Conservation (phyloP, 1,140 invertebrate species). For the Diorhabda sublineata region DNA sequence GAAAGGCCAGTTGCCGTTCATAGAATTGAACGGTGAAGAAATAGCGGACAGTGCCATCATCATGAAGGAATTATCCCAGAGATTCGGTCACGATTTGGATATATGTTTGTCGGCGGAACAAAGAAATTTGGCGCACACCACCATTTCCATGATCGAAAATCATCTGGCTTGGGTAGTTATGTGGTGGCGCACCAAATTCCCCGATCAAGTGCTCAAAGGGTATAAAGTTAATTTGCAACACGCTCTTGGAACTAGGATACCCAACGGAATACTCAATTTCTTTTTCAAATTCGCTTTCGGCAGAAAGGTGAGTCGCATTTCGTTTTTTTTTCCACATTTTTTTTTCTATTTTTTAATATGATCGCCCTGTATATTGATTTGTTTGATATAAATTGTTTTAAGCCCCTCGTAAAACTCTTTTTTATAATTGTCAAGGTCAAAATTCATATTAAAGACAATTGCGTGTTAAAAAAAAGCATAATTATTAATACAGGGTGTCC, state of each 20-base stretch:
- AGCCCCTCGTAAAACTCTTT: too few species aligned
- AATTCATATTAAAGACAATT: too few species aligned
- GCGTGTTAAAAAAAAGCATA: too few species aligned
- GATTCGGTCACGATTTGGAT: slow-evolving; percentile 81
- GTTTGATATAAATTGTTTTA: too few species aligned
- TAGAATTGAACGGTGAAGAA: slow-evolving; percentile 90
- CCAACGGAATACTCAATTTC: slow-evolving; percentile 84
- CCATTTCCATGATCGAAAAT: slow-evolving; percentile 92
- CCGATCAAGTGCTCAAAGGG: slow-evolving; percentile 80
- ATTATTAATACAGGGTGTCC: too few species aligned
- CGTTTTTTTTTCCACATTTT: too few species aligned
- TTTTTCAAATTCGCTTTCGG: slow-evolving; percentile 85
- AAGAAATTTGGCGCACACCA: slow-evolving; percentile 83
- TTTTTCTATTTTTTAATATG: too few species aligned
- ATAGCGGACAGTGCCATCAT: slow-evolving; percentile 87
- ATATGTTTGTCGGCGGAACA: slow-evolving; percentile 74
- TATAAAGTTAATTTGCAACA: slow-evolving; percentile 89
- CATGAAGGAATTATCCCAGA: slow-evolving; percentile 77
- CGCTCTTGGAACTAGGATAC: slow-evolving; percentile 77
- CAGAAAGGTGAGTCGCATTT: slow-evolving; percentile 66
- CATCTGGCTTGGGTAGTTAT: slow-evolving; percentile 85
- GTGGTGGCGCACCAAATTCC: slow-evolving; percentile 84
- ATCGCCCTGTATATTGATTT: too few species aligned
- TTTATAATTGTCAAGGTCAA: too few species aligned
- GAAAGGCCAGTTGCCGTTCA: slow-evolving; percentile 88